Conservation (phyloP, 2,797 vertebrate genomes). For the Gallinago solitaria region DNA sequence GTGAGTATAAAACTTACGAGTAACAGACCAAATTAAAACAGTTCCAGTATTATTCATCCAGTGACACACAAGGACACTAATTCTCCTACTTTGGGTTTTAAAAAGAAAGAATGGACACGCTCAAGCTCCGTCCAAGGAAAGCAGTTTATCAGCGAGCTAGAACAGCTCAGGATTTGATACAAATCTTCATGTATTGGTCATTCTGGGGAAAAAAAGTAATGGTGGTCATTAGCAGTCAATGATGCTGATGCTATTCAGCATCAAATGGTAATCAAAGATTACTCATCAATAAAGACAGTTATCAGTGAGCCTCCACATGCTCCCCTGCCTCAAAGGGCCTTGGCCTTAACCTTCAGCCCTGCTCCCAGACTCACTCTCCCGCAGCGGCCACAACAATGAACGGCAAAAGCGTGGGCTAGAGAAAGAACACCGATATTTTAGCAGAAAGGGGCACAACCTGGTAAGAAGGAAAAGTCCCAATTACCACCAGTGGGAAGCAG, state of each 20-base stretch:
- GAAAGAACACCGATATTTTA: not conserved
- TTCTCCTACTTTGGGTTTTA: not conserved
- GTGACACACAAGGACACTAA: not conserved
- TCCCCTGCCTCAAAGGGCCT: not conserved
- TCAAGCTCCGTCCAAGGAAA: not conserved
- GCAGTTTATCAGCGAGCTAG: not conserved
- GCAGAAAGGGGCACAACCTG: not conserved
- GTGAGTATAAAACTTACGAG: not conserved
- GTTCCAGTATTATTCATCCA: not conserved
- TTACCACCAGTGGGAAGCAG: not conserved
- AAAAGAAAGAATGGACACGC: not conserved
- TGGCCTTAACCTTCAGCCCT: not conserved
- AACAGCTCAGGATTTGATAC: not conserved
- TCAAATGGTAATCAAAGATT: not conserved
- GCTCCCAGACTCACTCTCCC: not conserved
- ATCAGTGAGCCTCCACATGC: not conserved
- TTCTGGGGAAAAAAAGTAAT: not conserved
- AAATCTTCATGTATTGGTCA: not conserved
- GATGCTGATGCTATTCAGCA: not conserved
- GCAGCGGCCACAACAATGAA: not conserved
- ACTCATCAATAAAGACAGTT: not conserved
- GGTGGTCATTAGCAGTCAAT: not conserved
- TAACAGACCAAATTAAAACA: not conserved
- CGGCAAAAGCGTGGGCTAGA: accelerated
- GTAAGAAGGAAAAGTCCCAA: not conserved